Evolutionary conservation across 2,797 vertebrate genomes (phyloP), one percentile per base, ranked within the genome.

Genomic region (Phataginus tetradactyla): DNA sequence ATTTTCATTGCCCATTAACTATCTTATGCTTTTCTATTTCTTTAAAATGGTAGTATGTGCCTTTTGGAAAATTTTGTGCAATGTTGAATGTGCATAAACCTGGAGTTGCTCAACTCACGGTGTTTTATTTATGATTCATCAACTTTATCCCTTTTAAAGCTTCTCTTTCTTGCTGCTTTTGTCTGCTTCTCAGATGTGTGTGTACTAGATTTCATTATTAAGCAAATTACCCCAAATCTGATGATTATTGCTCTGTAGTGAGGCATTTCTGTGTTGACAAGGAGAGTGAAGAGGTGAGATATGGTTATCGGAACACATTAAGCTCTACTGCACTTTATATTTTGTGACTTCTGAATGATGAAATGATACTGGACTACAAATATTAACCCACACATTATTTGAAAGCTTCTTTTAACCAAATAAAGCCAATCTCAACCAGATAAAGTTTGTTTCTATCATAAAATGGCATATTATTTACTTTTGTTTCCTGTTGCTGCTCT

Each of bases 121-220:
- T 88, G 51, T 94, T 96, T 95, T 86, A 89, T 68, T 94, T 91
- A 94, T 93, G 94, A 92, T 79, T 97, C 93, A 94, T 91, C 64
- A 57, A 64, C 27, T 84, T 94, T 83, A 51, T 49, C 21, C 23
- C 21, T 11, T 63, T 15, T 66, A 39, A 1, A 89, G 66, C 53
- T 91, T 93, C 59, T 87, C 37, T 37, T 96, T 91, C 86, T 59
- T 96, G 55, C 32, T 77, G 86, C 69, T 87, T 71, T 51, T 93
- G 55, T 63, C 69, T 94, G 68, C 59, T 79, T 95, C 79, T 85
- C 34, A 89, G 88, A 86, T 34, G 42, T 95, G 83, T 91, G 34
- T 80, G 64, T 71, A 77, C 81, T 68, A 68, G 83, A 66, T 94
- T 91, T 86, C 86, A 94, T 84, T 96, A 85, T 84, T 80, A 89